Evolutionary conservation across 2,113 vertebrate species (phyloP), one percentile per base, ranked within the genome.

Genomic region (Dipodomys spectabilis): DNA sequence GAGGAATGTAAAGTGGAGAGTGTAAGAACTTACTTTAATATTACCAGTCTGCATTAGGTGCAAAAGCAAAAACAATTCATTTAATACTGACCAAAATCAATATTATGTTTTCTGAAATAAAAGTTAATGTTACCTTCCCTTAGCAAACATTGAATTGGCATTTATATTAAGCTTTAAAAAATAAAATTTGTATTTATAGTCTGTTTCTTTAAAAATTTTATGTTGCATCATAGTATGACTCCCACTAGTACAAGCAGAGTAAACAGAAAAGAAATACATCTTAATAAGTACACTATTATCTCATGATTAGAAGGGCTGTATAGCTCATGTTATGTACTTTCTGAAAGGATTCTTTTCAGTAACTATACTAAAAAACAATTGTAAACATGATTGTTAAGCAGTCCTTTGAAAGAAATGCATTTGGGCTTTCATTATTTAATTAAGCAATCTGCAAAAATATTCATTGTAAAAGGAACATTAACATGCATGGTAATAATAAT

Each of bases 41-140:
- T 18, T 20, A 68, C 73, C 23, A 62, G 23, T 53, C 32, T 80
- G 20, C 62, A 73, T 79, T 72, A 72, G 11, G 71, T 39, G 6
- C 16, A 39, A 71, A 91, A n/a, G 11, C 53, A 92, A 78, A 71
- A 71, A 3, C 44, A 67, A 60, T 88, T 75, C 83, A 82, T 64
- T 90, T 82, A 67, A n/a, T 3, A 30, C 30, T 68, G 32, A 53
- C 35, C 39, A 83, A 93, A 67, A 30, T 11, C 35, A 90, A 49
- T 82, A 86, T 74, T 93, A 78, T 60, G 64, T 75, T 85, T 90
- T 78, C 62, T 67, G 72, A 91, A 94, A 53, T 82, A 77, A 62
- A 82, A 64, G 44, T 65, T 32, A 27, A 68, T 81, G 5, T 39
- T 79, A 89, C 65, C 10, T 90, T 87, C 13, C 9, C 77, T 80